Conservation (phyloP, 2,113 vertebrate species). For the Speoplatyrhinus poulsoni region DNA sequence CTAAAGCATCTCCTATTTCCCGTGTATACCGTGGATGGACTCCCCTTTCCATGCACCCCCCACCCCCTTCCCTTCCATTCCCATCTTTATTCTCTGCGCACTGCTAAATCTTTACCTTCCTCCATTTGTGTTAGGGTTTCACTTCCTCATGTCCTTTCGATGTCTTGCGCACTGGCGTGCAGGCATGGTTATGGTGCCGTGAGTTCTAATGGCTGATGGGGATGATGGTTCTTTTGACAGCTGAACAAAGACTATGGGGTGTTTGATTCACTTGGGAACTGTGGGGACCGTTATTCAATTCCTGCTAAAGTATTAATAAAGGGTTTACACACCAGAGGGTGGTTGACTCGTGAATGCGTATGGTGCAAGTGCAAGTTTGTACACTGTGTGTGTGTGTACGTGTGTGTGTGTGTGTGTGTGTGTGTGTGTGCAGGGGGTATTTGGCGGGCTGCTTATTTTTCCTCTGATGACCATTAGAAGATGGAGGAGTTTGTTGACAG, state of each 20-base stretch:
- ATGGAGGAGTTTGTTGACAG: conserved; percentile 41
- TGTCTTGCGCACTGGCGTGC: conserved; percentile 7
- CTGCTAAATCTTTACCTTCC: conserved; percentile 36
- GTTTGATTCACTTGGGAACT: conserved; percentile 69
- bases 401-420: conserved; percentile 11
- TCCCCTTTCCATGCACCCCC: conserved; percentile 19
- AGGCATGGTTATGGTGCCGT: conserved; percentile 38
- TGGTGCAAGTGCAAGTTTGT: conserved; percentile 49
- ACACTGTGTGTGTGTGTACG: conserved; percentile 8
- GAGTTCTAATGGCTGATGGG: neutral
- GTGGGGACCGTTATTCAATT: conserved; percentile 68
- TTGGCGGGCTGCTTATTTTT: conserved; percentile 57
- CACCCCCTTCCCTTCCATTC: neutral
- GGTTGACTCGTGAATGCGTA: conserved; percentile 28
- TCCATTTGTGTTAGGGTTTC: conserved; percentile 21
- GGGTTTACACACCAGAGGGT: conserved; percentile 61
- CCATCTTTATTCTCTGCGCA: conserved; percentile 13
- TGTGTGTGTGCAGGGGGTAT: conserved; percentile 28
- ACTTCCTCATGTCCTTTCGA: conserved; percentile 17
- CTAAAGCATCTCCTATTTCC: conserved; percentile 62
- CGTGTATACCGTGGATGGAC: conserved; percentile 16
- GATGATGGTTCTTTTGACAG: conserved; percentile 43
- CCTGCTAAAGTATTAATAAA: conserved; percentile 80
- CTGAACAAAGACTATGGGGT: conserved; percentile 61
- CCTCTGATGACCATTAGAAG: conserved; percentile 34